Base-by-base conservation (phyloP, 2,888 invertebrate species). In the Helleia helle region DNA sequence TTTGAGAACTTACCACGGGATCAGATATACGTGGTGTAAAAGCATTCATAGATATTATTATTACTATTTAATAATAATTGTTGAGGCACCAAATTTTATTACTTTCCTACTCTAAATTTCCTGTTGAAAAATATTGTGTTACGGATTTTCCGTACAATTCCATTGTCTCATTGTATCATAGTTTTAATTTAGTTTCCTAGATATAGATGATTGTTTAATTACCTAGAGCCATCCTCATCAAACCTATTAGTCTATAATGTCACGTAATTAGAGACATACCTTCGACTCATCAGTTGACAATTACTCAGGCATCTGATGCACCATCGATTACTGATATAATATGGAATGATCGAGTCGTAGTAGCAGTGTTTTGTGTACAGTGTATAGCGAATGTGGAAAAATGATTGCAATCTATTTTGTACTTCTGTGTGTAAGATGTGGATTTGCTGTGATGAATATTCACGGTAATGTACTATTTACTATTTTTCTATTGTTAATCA, bases 281-380 rank as follows among this genome's bases (percentile, higher is more conserved):
- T 58, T 62, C 51, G 54, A 51, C 58, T 52, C 54, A 59, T 62
- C 50, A 46, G 42, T 44, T 53, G 48, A 51, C 59, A 60, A 71
- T 72, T 65, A 68, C 51, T 51, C 40, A 48, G 50, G 56, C 54
- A 65, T 64, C 58, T 55, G 50, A n/a, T n/a, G n/a, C n/a, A n/a
- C n/a, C 50, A 22, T 22, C 51, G 56, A 57, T 55, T 49, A n/a
- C n/a, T n/a, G n/a, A n/a, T n/a, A n/a, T n/a, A n/a, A n/a, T n/a
- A n/a, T n/a, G n/a, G n/a, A n/a, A n/a, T n/a, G n/a, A n/a, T 47
- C 43, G 50, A 41, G 22, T 7, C 8, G 22, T 22, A 22, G 22
- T 3, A 5, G 5, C 5, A 2, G 22, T 22, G 22, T 5, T 7
- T 22, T 22, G 8, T 8, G 22, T 22, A 22, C 3, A 22, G 22